These are phyloP conservation scores for Agelastica alni DNA, from an alignment of 2,888 invertebrate genomes.

Conservation along the genomic window DNA sequence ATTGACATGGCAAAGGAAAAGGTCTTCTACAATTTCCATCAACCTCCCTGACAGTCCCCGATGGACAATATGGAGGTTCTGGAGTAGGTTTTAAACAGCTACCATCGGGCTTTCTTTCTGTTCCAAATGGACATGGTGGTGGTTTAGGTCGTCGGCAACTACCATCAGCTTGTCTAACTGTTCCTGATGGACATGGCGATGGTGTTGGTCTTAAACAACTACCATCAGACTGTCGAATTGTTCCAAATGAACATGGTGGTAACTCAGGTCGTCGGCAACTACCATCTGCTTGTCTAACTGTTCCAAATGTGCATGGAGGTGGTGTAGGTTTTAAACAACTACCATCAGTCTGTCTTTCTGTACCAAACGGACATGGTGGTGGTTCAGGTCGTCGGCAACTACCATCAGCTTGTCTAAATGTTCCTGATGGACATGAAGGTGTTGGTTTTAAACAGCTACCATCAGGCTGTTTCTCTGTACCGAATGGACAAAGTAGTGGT, in stretches of 20 bases:
- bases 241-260: conserved; percentile 22
- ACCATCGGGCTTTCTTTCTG: conserved; percentile 17
- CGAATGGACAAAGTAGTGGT: conserved; percentile 22
- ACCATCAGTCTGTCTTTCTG: background rate
- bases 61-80: conserved; percentile 24
- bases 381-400: conserved; percentile 12
- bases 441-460: conserved; percentile 8
- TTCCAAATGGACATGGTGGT: conserved; percentile 32
- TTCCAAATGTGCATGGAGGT: conserved; percentile 26
- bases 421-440: conserved; percentile 26
- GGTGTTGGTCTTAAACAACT: conserved; percentile 16
- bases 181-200: conserved; percentile 18
- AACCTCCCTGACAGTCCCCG: conserved; percentile 19
- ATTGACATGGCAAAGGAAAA: conserved; percentile 12
- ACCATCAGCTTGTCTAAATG: conserved; percentile 10
- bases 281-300: conserved; percentile 23
- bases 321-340: conserved; percentile 11
- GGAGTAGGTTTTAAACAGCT: conserved; percentile 22
- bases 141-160: conserved; percentile 20
- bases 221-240: conserved; percentile 11
- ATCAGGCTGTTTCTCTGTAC: conserved; percentile 19
- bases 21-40: conserved; percentile 14
- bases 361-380: conserved; percentile 14
- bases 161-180: conserved; percentile 17
- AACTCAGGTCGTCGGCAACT: conserved; percentile 15